Evolutionary conservation across 1,140 invertebrate species (phyloP).

Genomic region (Ganaspis sp.): DNA sequence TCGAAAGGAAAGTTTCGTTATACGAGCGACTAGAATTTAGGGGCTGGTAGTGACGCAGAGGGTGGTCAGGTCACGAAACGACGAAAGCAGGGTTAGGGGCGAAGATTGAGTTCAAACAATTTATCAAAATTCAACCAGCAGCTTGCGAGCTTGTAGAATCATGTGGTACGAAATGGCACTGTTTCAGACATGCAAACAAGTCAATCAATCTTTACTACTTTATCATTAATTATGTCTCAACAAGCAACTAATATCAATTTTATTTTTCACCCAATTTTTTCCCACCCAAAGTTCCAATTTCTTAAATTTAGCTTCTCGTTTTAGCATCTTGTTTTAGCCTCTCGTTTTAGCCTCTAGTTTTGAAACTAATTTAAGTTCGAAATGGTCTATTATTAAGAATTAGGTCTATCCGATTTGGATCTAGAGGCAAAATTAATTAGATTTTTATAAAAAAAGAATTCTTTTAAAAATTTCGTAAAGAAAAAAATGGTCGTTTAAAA

Average conservation of each 20-base stretch:
- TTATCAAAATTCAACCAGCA: slow-evolving; percentile 60
- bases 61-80: not conserved
- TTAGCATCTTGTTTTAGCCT: too few relatives aligned
- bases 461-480: too few relatives aligned
- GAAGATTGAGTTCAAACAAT: slow-evolving; percentile 46
- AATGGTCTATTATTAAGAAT: too few relatives aligned
- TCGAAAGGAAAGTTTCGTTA: slow-evolving; percentile 55
- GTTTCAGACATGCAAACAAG: not conserved
- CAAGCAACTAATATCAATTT: not conserved
- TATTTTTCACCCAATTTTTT: not conserved
- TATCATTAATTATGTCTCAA: not conserved
- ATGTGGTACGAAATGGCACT: slow-evolving; percentile 17
- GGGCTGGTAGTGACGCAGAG: slow-evolving; percentile 28
- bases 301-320: too few relatives aligned
- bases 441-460: too few relatives aligned
- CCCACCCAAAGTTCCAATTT: too few relatives aligned
- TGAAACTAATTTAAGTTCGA: too few relatives aligned
- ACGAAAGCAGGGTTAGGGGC: not conserved
- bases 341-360: too few relatives aligned
- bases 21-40: slow-evolving; percentile 50
- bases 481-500: too few relatives aligned
- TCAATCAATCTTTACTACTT: not conserved
- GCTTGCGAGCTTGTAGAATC: slow-evolving; percentile 2
- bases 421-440: too few relatives aligned
- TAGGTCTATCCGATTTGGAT: too few relatives aligned